A percentile compares a stretch with the other conserved stretches of the same genome.
phyloP scores from a whole-genome alignment of 2,888 invertebrate species.

The Galerucella nymphaeae region DNA sequence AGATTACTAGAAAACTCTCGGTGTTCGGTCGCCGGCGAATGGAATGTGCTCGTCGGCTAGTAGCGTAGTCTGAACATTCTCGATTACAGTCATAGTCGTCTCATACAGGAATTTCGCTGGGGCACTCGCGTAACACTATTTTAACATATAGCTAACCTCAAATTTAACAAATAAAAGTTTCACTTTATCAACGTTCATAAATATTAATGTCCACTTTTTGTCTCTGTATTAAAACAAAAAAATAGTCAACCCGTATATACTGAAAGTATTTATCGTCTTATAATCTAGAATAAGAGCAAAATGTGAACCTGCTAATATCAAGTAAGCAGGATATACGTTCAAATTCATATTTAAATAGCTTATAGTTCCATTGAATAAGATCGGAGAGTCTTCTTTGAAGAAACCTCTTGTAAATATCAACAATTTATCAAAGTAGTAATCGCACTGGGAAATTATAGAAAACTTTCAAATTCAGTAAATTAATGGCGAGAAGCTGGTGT shows the following conservation, averaged over 20 bases:
- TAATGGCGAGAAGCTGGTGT: slow-evolving; percentile 22
- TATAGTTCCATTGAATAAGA: not conserved
- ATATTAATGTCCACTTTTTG: not conserved
- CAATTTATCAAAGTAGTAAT: slow-evolving; percentile 44
- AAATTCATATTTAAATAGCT: slow-evolving; percentile 13
- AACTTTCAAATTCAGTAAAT: slow-evolving; percentile 22
- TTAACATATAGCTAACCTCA: no score
- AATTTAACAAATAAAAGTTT: no score
- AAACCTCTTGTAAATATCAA: slow-evolving; percentile 37
- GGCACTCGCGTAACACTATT: no score
- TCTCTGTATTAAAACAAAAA: not conserved
- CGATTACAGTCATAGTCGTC: no score
- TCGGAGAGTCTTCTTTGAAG: not conserved
- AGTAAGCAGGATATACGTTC: slow-evolving; percentile 5
- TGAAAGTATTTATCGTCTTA: slow-evolving; percentile 2
- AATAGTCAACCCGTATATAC: not conserved
- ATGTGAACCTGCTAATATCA: not conserved
- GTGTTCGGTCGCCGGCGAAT: no score
- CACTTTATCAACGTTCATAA: not conserved
- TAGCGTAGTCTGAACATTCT: no score
- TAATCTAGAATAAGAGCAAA: slow-evolving; percentile 1
- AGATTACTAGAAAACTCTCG: no score
- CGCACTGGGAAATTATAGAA: slow-evolving; percentile 14
- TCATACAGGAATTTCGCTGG: no score
- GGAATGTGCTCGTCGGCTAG: no score